Conservation (phyloP, 2,888 invertebrate genomes). For the Cyaniris semiargus region DNA sequence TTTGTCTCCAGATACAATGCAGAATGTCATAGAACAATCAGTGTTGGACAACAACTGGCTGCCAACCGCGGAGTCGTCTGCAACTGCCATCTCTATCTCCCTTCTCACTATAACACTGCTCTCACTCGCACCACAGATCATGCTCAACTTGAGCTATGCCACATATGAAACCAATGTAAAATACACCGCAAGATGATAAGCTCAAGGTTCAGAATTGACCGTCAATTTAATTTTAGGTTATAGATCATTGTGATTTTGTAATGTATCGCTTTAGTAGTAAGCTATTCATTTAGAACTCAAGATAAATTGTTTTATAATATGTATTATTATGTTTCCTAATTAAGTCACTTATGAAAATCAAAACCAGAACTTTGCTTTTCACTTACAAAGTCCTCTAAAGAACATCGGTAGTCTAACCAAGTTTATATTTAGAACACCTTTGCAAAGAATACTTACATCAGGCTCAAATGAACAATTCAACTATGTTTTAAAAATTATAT, state of each 20-base stretch:
- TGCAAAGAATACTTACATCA: too few species aligned
- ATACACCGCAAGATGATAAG: conserved; percentile 64
- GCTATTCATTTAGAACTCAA: not conserved
- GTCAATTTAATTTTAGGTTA: conserved; percentile 49
- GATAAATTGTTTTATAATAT: not conserved
- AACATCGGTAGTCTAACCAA: too few species aligned
- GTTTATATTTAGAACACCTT: too few species aligned
- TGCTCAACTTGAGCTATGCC: conserved; percentile 45
- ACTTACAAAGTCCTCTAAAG: too few species aligned
- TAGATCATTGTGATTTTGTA: conserved; percentile 38
- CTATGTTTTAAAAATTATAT: too few species aligned
- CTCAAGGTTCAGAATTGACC: conserved; percentile 42
- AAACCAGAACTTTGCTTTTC: too few species aligned
- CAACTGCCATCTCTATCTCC: conserved; percentile 56
- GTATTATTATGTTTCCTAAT: not conserved
- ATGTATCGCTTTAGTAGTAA: conserved; percentile 24
- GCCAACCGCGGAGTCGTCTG: conserved; percentile 70
- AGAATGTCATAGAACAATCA: conserved; percentile 76
- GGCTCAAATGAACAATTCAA: too few species aligned
- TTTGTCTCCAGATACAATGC: conserved; percentile 66
- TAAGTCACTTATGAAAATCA: not conserved
- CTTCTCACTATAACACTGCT: conserved; percentile 54
- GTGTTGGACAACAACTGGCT: conserved; percentile 77
- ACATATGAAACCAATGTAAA: conserved; percentile 45
- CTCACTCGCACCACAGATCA: conserved; percentile 53